Evolutionary conservation across 1,140 invertebrate genomes (phyloP), one percentile per base, ranked within the genome.

Genomic region (Zaprionus nigranus): DNA sequence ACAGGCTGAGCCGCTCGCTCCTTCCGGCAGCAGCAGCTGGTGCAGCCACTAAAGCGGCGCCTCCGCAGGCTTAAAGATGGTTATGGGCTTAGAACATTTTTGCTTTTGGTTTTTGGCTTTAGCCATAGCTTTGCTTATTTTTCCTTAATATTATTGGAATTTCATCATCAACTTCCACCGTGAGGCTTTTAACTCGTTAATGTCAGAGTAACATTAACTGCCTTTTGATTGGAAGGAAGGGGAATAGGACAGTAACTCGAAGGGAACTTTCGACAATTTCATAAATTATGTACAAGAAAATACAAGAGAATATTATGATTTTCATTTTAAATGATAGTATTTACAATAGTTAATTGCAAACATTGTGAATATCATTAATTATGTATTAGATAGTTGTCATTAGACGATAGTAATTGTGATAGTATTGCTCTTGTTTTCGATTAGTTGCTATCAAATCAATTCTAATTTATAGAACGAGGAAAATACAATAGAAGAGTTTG

Each of bases 21-120:
- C 28, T 3, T 3, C 2, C 9, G 2, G 7, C 2, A 3, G 28
- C 28, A 30, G 28, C 28, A 9, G 28, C 28, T 34, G 30, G 2
- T 15, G 11, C 57, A 11, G 22, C 22, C 20, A 24, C 24, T 4
- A 26, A 24, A 46, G 24, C 24, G n/a, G n/a, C 40, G 20, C 53
- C 26, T 15, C 13, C 12, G 53, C 53, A n/a, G 46, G 46, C 38
- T 56, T 67, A 46, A 66, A 26, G 26, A 40, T 40, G 30, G 15
- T 26, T 59, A 59, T 56, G 49, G n/a, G 60, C 51, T 65, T 59
- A 43, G 11, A 20, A 20, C 7, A 5, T 43, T 28, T 17, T 46
- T 46, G n/a, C 40, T 46, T 24, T 24, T 13, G 46, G n/a, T 26
- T 63, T 63, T 51, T 56, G 24, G 40, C 46, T 34, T 63, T 28